Evolutionary conservation across 2,888 invertebrate species (phyloP), one percentile per base, ranked within the genome.

Genomic region (Patella caerulea): DNA sequence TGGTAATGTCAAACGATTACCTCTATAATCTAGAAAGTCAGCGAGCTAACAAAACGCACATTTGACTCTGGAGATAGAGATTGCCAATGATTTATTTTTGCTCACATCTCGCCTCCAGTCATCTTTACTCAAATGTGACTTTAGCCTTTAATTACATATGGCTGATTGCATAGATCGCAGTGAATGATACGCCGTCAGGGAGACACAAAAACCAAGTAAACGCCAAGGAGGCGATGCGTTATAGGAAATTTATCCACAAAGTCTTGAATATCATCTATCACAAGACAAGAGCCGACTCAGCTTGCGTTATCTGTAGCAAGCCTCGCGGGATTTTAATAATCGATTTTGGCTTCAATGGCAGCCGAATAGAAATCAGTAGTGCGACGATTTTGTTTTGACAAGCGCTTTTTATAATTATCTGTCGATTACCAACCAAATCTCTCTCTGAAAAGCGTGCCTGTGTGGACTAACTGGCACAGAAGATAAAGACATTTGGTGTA

Each of bases 71-170:
- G 24, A 24, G 65, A 14, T 19, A 65, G 24, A 65, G 24, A 65
- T 65, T 65, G 24, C 19, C 19, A 19, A 24, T 65, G 24, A 24
- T 24, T 65, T 65, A 24, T 24, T 65, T 24, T 65, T 65, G 19
- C 19, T 65, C 24, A 19, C 75, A 19, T 71, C 71, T 70, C 55
- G 54, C 53, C 55, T 54, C 71, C 55, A 65, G 70, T 56, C 34
- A 73, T 73, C 71, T 70, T 29, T 59, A 54, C 70, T 55, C 73
- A 59, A 54, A 71, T 73, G 54, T 73, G 56, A 73, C 45, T 74
- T 71, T 74, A 59, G 74, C 59, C 70, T 80, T 80, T 82, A 82
- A 80, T 80, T 80, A 82, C 80, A 78, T 77, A 78, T 76, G 79
- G 80, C 73, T 78, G 75, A 73, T 79, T 73, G 78, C 80, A 65